Conservation (phyloP, 2,797 vertebrate genomes). For the Sitta carolinensis region DNA sequence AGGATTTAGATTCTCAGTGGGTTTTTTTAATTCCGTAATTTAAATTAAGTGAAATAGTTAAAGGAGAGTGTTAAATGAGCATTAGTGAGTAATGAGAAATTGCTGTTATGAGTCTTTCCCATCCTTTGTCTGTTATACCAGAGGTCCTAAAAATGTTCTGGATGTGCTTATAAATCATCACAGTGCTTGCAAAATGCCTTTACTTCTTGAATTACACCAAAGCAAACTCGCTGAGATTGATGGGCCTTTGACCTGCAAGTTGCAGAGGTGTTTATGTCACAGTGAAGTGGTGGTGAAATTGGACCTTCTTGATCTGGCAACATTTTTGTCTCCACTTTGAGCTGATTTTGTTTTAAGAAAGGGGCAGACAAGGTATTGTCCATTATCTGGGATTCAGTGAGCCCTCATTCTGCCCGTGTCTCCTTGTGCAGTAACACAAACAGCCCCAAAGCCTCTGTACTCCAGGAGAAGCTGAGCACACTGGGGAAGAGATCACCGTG, state of each 20-base stretch:
- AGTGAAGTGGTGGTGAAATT: neutral
- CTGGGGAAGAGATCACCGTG: neutral
- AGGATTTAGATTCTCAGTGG: neutral
- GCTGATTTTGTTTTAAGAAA: neutral
- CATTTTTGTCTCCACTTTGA: neutral
- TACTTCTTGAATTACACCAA: constrained; percentile 34
- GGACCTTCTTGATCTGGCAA: constrained; percentile 14
- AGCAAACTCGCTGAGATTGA: neutral
- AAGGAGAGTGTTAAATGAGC: neutral
- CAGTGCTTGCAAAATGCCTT: constrained; percentile 14
- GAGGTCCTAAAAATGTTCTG: neutral
- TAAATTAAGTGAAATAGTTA: neutral
- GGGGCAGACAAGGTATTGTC: neutral
- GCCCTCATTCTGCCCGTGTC: neutral
- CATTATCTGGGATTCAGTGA: neutral
- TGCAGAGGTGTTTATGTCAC: constrained; percentile 13
- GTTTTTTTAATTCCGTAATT: neutral
- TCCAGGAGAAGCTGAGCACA: neutral
- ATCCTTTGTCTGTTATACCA: neutral
- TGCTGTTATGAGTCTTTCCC: neutral
- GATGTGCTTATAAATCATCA: constrained; percentile 7
- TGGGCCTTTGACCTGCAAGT: constrained; percentile 23
- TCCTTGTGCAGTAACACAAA: neutral
- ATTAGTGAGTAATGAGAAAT: neutral
- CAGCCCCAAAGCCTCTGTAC: neutral